These are phyloP conservation scores for Leucania comma DNA, from an alignment of 2,888 invertebrate genomes.

Conservation along the genomic window DNA sequence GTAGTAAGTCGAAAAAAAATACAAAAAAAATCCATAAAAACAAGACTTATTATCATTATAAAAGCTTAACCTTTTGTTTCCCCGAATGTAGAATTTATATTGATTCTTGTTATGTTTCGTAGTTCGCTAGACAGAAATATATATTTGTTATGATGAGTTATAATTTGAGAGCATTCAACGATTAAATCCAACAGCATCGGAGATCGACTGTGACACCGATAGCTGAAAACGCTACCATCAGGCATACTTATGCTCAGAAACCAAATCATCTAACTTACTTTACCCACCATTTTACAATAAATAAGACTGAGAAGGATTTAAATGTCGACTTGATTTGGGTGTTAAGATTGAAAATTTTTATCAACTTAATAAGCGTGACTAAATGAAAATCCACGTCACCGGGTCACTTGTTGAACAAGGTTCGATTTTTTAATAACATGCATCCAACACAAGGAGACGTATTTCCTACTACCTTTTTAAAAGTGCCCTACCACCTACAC, in stretches of 20 bases:
- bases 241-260: not conserved
- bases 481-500: slow-evolving; percentile 4
- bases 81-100: not conserved
- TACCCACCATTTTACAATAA: slow-evolving; percentile 21
- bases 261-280: not conserved
- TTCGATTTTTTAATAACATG: not conserved
- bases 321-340: not conserved
- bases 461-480: not conserved
- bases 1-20: not conserved
- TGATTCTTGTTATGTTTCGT: slow-evolving; percentile 13
- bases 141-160: slow-evolving; percentile 7
- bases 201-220: slow-evolving; percentile 5
- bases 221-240: not conserved
- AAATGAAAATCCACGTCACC: not conserved
- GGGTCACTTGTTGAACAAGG: not conserved
- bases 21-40: not conserved
- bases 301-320: not conserved
- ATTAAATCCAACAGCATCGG: not conserved
- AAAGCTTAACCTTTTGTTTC: not conserved
- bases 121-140: not conserved
- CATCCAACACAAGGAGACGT: not conserved
- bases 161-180: not conserved
- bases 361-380: not conserved
- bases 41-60: not conserved
- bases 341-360: not conserved